phyloP scores from a whole-genome alignment of 1,140 invertebrate species.

The Ditylenchus dipsaci region DNA sequence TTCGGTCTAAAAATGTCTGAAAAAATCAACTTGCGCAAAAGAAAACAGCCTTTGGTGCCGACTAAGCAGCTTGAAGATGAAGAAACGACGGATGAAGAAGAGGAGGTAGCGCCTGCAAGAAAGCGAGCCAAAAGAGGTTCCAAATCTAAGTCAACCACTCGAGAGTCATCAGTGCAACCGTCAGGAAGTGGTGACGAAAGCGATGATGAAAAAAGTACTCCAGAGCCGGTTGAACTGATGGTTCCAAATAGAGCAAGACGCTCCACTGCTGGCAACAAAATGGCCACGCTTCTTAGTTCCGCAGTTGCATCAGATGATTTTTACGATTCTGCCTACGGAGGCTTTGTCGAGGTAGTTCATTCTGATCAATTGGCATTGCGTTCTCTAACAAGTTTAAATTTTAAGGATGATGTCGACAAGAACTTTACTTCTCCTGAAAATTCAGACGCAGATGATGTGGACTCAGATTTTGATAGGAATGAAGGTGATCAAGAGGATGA shows the following conservation, averaged over 20 bases:
- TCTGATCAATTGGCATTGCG: background rate
- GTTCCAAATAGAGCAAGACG: constrained; percentile 33
- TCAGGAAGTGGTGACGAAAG: constrained; percentile 5
- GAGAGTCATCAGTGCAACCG: background rate
- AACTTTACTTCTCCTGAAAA: constrained; percentile 37
- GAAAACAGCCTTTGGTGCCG: background rate
- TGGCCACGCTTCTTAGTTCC: constrained; percentile 36
- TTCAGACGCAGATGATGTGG: constrained; percentile 38
- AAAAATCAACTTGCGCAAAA: background rate
- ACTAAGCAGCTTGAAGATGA: constrained; percentile 9
- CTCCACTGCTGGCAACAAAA: constrained; percentile 42
- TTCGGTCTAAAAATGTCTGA: background rate
- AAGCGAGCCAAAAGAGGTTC: background rate
- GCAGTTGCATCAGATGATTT: constrained; percentile 41
- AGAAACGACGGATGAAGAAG: constrained; percentile 12
- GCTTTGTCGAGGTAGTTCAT: constrained; percentile 39
- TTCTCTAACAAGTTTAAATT: background rate
- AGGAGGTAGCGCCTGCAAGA: background rate
- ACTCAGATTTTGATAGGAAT: constrained; percentile 42
- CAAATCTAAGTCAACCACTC: background rate
- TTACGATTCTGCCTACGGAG: constrained; percentile 44
- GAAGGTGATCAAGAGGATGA: constrained; percentile 43
- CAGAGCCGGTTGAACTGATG: constrained; percentile 17
- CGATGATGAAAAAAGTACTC: constrained; percentile 14
- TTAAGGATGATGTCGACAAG: constrained; percentile 43